phyloP scores from a whole-genome alignment of 2,113 vertebrate species.

The Crotalus helleri region DNA sequence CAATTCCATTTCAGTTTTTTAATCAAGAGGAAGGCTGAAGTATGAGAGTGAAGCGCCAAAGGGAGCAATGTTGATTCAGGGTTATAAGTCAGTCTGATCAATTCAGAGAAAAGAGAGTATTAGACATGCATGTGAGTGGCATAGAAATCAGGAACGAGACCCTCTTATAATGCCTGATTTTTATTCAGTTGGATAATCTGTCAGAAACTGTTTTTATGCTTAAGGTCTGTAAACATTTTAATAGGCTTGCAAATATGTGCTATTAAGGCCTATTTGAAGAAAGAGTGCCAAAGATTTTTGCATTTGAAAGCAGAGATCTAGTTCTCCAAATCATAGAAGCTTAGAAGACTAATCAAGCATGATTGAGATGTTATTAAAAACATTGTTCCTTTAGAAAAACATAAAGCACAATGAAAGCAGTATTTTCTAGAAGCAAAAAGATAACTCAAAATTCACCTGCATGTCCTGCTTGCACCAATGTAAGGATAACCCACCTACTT shows the following conservation, averaged over 20 bases:
- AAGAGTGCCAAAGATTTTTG: background rate
- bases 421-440: background rate
- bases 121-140: slow-evolving; percentile 31
- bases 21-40: slow-evolving; percentile 50
- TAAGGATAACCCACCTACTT: background rate
- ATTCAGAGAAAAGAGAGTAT: slow-evolving; percentile 32
- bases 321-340: slow-evolving; percentile 11
- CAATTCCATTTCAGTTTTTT: slow-evolving; percentile 33
- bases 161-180: slow-evolving; percentile 45
- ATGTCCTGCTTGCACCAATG: background rate
- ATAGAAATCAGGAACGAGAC: slow-evolving; percentile 43
- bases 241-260: slow-evolving; percentile 44
- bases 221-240: slow-evolving; percentile 55
- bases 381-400: background rate
- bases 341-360: background rate
- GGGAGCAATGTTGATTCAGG: slow-evolving; percentile 28
- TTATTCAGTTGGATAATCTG: slow-evolving; percentile 30
- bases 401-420: background rate
- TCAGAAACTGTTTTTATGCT: slow-evolving; percentile 39
- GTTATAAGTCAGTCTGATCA: slow-evolving; percentile 41
- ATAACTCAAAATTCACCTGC: background rate
- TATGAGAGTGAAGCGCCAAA: slow-evolving; percentile 32
- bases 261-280: slow-evolving; percentile 3
- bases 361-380: background rate
- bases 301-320: background rate